A percentile compares a stretch with the other conserved stretches of the same genome.
Evolutionary conservation across 2,888 invertebrate species (phyloP).

Genomic region (Cephus runcator): DNA sequence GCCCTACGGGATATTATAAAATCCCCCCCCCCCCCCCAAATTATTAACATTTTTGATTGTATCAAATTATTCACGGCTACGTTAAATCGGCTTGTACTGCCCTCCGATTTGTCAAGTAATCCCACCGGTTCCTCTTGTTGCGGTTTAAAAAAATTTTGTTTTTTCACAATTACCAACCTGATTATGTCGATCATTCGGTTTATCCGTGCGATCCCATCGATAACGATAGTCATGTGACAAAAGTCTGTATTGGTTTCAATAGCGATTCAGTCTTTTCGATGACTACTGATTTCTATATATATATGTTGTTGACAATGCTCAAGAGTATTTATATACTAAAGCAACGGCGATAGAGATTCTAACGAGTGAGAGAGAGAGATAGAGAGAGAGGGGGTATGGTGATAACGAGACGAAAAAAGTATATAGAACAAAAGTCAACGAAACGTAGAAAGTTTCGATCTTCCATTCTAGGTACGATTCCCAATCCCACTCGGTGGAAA

Average conservation of each 20-base stretch:
- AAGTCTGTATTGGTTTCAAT: not conserved
- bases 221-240: not conserved
- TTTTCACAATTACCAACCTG: not conserved
- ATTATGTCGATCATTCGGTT: not conserved
- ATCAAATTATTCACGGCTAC: not conserved
- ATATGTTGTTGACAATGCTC: not conserved
- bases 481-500: not conserved
- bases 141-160: not conserved
- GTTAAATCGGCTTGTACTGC: not conserved
- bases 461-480: not conserved
- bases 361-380: not conserved
- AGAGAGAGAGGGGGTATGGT: not conserved
- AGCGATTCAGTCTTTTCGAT: not conserved
- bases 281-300: not conserved
- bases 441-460: not conserved
- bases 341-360: not conserved
- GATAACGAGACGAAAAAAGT: not conserved
- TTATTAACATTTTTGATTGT: not conserved
- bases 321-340: too few species aligned
- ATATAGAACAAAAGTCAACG: not conserved
- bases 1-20: slow-evolving; percentile 1
- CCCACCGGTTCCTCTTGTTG: not conserved
- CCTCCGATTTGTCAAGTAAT: not conserved
- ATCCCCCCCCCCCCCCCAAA: not conserved
- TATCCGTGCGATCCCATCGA: not conserved